Base-by-base conservation (phyloP, 2,797 vertebrate species). In the Pangasius sanitwongsei region DNA sequence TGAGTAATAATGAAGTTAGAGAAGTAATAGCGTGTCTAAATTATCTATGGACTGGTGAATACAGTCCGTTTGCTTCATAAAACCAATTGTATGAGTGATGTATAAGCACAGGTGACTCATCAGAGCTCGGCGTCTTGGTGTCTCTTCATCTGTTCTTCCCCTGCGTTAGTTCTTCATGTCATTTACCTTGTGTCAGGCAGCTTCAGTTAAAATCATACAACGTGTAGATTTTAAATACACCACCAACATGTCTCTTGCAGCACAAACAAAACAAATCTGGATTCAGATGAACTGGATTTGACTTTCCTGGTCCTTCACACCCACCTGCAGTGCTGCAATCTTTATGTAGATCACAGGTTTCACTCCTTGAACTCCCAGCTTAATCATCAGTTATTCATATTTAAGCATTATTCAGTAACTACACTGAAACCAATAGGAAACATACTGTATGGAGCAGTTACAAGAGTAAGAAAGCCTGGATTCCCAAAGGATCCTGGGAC, bases 111-210 rank as follows among this genome's bases (percentile, higher is more conserved):
- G 2, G 18, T 74, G 20, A 78, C 53, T 88, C 80, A 87, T 20
- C 4, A 6, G 34, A 18, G 48, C 41, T 44, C 44, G 28, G 13
- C 8, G 77, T 65, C 83, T 86, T 31, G 31, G 15, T 23, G 63
- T 34, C 20, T 61, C 34, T 69, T 83, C 2, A 48, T 59, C 72
- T 83, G 41, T 63, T 89, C 28, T n/a, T 34, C 44, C 94, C 86
- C 91, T 89, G 18, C 31, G 55, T 92, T 86, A 86, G 94, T 96
- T 95, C 94, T 95, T 18, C n/a, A 1, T 80, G 25, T 8, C 74
- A n/a, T 34, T 44, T 44, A 63, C 34, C 34, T 95, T 90, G 81
- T 95, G 94, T 95, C 95, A 94, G 12, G 12, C 20, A 44, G 23
- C 80, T 55, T 75, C 9, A 77, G 44, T 8, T 25, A 50, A 28